Percentiles rank a stretch among this genome's conserved stretches.
Evolutionary conservation across 2,888 invertebrate genomes (phyloP).

Genomic region (Pherbina coryleti): DNA sequence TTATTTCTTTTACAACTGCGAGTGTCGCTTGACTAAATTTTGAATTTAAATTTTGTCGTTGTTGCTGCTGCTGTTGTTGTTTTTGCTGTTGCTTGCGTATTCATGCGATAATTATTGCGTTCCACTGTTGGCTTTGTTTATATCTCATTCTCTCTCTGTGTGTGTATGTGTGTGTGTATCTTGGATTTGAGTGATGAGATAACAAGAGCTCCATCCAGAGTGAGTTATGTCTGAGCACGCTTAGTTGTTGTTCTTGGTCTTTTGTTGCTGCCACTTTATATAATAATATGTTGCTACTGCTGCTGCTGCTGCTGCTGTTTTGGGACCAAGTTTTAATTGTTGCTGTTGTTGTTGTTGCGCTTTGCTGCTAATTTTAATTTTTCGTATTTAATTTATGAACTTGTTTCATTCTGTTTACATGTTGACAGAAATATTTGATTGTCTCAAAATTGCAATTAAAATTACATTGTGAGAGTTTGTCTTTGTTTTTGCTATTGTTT

Average conservation of each 20-base stretch:
- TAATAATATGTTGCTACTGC: neutral
- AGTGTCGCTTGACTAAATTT: constrained; percentile 24
- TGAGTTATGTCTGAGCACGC: constrained; percentile 20
- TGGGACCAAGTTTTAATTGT: neutral
- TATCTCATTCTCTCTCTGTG: neutral
- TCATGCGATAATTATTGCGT: constrained; percentile 30
- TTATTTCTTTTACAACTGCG: constrained; percentile 19
- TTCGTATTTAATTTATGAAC: neutral
- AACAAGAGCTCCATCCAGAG: constrained; percentile 14
- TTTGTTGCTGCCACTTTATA: neutral
- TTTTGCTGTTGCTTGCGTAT: constrained; percentile 18
- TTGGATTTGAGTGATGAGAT: constrained; percentile 18
- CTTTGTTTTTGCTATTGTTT: neutral
- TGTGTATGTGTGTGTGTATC: neutral
- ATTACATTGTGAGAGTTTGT: constrained; percentile 2
- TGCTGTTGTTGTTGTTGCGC: neutral
- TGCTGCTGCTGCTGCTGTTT: neutral
- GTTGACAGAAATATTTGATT: neutral
- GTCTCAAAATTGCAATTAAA: constrained; percentile 21
- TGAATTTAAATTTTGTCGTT: constrained; percentile 13
- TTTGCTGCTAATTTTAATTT: neutral
- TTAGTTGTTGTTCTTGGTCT: neutral
- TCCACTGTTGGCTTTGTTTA: constrained; percentile 1
- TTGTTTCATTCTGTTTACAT: neutral
- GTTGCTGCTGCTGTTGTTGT: neutral